Conservation (phyloP, 2,888 invertebrate species). For the Drosophila prolongata region DNA sequence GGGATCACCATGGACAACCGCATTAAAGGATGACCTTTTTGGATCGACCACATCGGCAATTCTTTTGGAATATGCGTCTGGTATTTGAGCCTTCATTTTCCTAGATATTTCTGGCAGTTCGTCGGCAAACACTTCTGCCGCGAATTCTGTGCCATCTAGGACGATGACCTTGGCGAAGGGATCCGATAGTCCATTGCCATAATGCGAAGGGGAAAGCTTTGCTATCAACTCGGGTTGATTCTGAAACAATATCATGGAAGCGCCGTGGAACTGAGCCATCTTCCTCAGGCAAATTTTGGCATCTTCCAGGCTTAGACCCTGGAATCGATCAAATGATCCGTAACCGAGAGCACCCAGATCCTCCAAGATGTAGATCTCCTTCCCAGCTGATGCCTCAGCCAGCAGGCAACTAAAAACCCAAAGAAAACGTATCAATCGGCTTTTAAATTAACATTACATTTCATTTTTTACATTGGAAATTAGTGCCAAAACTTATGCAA, state of each 20-base stretch:
- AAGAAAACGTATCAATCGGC: not conserved
- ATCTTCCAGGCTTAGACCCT: constrained; percentile 85
- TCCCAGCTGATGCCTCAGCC: constrained; percentile 47
- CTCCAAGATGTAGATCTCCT: constrained; percentile 78
- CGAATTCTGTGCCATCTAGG: constrained; percentile 58
- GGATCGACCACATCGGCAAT: constrained; percentile 59
- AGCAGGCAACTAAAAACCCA: constrained; percentile 52
- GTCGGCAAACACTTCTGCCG: constrained; percentile 41
- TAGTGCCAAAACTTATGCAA: too few relatives aligned
- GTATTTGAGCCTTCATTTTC: constrained; percentile 79
- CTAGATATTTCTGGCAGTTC: constrained; percentile 81
- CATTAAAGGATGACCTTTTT: constrained; percentile 72
- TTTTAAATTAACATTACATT: too few relatives aligned
- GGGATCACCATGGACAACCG: constrained; percentile 85
- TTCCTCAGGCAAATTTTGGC: constrained; percentile 84
- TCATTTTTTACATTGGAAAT: too few relatives aligned
- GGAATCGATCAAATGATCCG: constrained; percentile 84
- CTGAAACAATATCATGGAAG: constrained; percentile 85
- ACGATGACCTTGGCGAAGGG: constrained; percentile 43
- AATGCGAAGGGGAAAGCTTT: constrained; percentile 52
- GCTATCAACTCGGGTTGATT: constrained; percentile 52
- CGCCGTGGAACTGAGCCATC: constrained; percentile 86
- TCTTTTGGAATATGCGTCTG: constrained; percentile 45
- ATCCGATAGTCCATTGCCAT: constrained; percentile 51
- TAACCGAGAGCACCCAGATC: constrained; percentile 85